Conservation (phyloP, 2,888 invertebrate species). For the Zootermopsis nevadensis region DNA sequence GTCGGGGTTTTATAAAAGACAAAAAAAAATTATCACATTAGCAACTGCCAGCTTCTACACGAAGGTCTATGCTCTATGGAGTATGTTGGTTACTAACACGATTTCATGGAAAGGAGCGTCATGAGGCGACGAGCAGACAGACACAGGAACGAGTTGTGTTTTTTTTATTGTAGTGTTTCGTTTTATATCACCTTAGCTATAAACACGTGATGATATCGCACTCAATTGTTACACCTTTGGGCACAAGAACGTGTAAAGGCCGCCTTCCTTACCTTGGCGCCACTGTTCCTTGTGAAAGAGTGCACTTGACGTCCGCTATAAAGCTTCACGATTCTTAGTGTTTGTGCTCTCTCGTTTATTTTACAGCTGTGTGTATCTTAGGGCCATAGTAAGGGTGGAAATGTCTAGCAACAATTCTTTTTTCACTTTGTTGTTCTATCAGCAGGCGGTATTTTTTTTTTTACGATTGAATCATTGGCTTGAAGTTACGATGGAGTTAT, state of each 20-base stretch:
- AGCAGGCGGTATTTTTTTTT: not conserved
- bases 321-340: constrained; percentile 14
- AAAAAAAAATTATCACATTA: no score
- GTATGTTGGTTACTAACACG: no score
- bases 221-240: constrained; percentile 30
- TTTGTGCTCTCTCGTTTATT: constrained; percentile 1
- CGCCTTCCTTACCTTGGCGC: constrained; percentile 24
- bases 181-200: not conserved
- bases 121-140: not conserved
- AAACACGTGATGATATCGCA: not conserved
- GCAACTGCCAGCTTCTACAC: no score
- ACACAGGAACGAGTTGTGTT: not conserved
- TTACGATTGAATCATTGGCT: constrained; percentile 33
- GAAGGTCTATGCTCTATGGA: no score
- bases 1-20: no score
- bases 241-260: constrained; percentile 22
- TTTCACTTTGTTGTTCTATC: not conserved
- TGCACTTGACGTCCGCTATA: no score
- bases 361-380: constrained; percentile 25
- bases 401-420: not conserved
- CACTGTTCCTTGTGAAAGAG: constrained; percentile 25
- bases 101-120: no score
- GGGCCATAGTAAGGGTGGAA: constrained; percentile 9
- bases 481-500: constrained; percentile 21
- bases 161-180: not conserved